A percentile compares a stretch with the other conserved stretches of the same genome.
Evolutionary conservation across 2,113 vertebrate genomes (phyloP).

Genomic region (Noturus placidus): DNA sequence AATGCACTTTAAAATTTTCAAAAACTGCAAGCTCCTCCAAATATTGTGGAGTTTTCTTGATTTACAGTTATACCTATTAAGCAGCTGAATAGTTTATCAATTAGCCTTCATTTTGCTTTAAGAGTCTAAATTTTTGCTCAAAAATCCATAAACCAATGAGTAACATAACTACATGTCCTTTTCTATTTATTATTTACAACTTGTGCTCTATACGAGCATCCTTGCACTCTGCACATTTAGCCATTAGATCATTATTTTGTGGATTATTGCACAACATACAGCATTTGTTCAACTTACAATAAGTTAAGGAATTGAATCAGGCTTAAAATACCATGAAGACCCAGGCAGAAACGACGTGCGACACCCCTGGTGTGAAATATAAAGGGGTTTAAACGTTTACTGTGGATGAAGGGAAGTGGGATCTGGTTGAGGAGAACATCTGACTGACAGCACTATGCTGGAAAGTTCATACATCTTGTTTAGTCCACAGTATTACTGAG

Average conservation of each 20-base stretch:
- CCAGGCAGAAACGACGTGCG: not conserved
- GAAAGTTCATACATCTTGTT: not conserved
- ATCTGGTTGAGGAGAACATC: not conserved
- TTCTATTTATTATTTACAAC: not conserved
- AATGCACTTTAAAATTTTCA: no score
- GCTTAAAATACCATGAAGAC: not conserved
- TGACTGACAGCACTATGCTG: not conserved
- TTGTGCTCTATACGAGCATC: not conserved
- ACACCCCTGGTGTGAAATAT: not conserved
- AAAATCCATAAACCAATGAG: no score
- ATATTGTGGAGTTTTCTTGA: no score
- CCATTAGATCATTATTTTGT: no score
- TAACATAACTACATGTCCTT: not conserved
- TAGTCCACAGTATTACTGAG: not conserved
- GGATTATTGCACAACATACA: not conserved
- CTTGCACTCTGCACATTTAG: not conserved
- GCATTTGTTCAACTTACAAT: not conserved
- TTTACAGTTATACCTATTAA: no score
- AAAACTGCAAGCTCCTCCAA: no score
- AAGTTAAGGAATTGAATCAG: not conserved
- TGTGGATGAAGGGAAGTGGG: not conserved
- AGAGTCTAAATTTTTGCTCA: no score
- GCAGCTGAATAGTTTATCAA: no score
- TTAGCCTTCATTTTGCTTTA: no score
- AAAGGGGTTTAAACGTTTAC: no score